phyloP scores from a whole-genome alignment of 1,140 invertebrate genomes.

The Delia radicum region DNA sequence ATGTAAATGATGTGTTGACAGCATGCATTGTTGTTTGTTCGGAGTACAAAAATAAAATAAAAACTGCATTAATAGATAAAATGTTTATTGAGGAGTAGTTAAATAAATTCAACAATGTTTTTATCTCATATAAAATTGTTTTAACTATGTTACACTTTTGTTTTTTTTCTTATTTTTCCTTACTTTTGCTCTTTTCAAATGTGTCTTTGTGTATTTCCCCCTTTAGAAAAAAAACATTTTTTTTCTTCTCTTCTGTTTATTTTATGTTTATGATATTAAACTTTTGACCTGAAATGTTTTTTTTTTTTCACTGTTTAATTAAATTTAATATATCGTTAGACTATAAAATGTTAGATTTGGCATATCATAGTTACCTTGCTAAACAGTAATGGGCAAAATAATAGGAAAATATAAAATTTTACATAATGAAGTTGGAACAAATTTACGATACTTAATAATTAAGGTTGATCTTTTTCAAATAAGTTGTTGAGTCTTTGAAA shows the following conservation, averaged over 20 bases:
- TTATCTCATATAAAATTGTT: constrained; percentile 5
- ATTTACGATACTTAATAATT: no score
- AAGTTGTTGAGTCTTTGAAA: no score
- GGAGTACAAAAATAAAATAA: background rate
- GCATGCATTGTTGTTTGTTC: background rate
- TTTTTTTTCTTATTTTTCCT: background rate
- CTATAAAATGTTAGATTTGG: no score
- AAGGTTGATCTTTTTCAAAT: no score
- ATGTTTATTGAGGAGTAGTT: constrained; percentile 16
- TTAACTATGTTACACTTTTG: constrained; percentile 3
- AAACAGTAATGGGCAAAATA: no score
- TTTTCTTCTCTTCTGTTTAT: background rate
- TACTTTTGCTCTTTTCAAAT: background rate
- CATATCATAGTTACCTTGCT: no score
- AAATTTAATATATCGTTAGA: constrained; percentile 23
- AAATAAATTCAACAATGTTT: constrained; percentile 14
- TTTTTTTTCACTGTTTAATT: constrained; percentile 1
- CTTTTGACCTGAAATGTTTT: constrained; percentile 13
- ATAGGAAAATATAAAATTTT: no score
- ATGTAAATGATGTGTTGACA: constrained; percentile 24
- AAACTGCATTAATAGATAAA: background rate
- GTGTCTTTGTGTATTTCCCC: background rate
- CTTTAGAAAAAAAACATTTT: no score
- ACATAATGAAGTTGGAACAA: no score
- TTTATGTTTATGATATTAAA: constrained; percentile 24